These are phyloP conservation scores for Oxyura jamaicensis DNA, from an alignment of 2,113 vertebrate species.

Conservation along the genomic window DNA sequence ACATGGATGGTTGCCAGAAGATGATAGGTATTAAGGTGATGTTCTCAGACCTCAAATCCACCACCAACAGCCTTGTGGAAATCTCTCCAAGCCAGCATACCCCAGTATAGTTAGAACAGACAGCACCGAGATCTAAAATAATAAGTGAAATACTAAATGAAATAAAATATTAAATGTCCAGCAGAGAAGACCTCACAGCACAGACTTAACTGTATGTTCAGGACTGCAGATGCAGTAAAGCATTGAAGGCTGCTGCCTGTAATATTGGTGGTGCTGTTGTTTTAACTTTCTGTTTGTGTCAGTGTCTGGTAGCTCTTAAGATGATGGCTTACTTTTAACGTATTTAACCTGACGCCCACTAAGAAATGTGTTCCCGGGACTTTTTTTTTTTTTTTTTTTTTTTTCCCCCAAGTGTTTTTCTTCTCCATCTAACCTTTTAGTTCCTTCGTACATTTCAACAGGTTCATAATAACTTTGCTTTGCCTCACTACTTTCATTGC, in stretches of 20 bases:
- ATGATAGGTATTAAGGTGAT: rapidly evolving
- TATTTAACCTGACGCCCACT: neutral
- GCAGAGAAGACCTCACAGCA: rapidly evolving
- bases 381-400: neutral
- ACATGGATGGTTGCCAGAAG: neutral
- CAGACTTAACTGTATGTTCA: neutral
- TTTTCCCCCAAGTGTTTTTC: neutral
- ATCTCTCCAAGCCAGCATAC: neutral
- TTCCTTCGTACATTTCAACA: neutral
- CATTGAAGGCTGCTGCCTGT: neutral
- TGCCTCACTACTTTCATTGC: neutral
- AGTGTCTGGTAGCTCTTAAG: neutral
- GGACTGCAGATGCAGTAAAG: neutral
- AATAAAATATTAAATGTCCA: neutral
- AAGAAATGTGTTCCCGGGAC: neutral
- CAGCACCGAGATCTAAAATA: neutral
- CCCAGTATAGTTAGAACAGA: neutral
- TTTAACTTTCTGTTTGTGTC: neutral
- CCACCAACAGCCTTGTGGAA: neutral
- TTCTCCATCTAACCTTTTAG: neutral
- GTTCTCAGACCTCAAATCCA: neutral
- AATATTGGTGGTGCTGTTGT: neutral
- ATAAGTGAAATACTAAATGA: neutral
- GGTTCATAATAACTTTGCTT: neutral
- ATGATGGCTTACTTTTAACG: neutral